These are phyloP conservation scores for Caenorhabditis imperialis DNA, from an alignment of 2,888 invertebrate genomes.

Conservation along the genomic window DNA sequence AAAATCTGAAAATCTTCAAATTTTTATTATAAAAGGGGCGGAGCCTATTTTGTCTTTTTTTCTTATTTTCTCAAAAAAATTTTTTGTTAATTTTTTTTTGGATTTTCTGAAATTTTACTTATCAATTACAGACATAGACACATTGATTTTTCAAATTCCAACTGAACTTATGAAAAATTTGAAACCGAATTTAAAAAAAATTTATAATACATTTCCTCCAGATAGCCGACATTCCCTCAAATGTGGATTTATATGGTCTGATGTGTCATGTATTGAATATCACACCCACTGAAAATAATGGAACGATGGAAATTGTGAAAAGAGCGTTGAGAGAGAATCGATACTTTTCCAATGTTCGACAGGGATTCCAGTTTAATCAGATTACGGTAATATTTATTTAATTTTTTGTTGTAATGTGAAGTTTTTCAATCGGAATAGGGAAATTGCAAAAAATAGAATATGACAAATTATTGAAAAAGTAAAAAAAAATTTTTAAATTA, in stretches of 20 bases:
- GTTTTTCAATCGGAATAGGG: not conserved
- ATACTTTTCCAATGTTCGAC: constrained; percentile 17
- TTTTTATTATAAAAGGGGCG: too few species aligned
- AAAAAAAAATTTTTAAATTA: constrained; percentile 3
- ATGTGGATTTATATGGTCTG: constrained; percentile 84
- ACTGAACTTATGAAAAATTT: too few species aligned
- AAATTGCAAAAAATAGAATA: not conserved
- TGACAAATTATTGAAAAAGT: not conserved
- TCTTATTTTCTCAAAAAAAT: too few species aligned
- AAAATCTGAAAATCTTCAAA: too few species aligned
- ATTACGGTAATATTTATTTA: constrained; percentile 38
- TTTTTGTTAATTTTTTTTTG: not conserved
- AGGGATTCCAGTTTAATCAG: constrained; percentile 42
- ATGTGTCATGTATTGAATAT: constrained; percentile 83
- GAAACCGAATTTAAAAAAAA: too few species aligned
- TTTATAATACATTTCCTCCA: constrained; percentile 31
- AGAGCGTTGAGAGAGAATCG: constrained; percentile 48
- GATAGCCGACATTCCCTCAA: constrained; percentile 81
- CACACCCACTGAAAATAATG: constrained; percentile 79
- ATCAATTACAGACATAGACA: too few species aligned
- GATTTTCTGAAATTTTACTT: too few species aligned
- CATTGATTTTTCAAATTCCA: too few species aligned
- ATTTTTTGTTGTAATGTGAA: not conserved
- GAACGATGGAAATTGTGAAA: constrained; percentile 64
- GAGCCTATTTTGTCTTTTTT: too few species aligned